Percentiles rank a stretch among this genome's conserved stretches.
Conservation (phyloP, 2,888 invertebrate species). For the Acheta domesticus region DNA sequence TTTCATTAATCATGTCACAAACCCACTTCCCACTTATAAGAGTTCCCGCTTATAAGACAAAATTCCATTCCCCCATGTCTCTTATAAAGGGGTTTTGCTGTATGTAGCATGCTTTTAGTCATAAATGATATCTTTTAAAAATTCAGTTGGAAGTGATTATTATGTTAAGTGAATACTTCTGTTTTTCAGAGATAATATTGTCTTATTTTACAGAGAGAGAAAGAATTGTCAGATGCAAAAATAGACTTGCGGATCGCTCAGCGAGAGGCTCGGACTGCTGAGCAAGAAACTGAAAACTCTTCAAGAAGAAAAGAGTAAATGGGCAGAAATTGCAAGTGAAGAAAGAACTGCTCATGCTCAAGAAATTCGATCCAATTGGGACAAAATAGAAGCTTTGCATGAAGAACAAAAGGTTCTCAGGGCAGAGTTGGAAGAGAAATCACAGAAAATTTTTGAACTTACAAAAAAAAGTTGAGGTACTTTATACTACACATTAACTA, state of each 20-base stretch:
- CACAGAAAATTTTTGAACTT: background rate
- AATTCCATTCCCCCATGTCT: no score
- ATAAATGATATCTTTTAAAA: no score
- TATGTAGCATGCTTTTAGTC: no score
- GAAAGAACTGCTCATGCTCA: conserved; percentile 48
- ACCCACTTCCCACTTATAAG: no score
- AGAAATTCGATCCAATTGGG: conserved; percentile 42
- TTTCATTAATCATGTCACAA: no score
- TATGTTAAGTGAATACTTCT: no score
- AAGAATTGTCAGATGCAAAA: conserved; percentile 60
- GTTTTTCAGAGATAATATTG: no score
- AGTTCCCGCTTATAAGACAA: no score
- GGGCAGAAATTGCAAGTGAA: conserved; percentile 45
- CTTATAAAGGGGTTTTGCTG: no score
- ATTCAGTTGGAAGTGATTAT: no score
- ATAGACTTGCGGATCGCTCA: conserved; percentile 61
- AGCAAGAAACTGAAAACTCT: conserved; percentile 55
- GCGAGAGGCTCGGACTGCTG: conserved; percentile 59
- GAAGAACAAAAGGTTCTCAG: conserved; percentile 46
- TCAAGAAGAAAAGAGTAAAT: conserved; percentile 53
- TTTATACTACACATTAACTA: no score
- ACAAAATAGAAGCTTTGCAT: conserved; percentile 21
- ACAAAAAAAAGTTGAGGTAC: background rate
- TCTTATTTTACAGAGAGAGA: conserved; percentile 48
- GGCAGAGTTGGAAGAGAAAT: conserved; percentile 43